Base-by-base conservation (phyloP, 23 tunicate species). In the Oikopleura dioica region DNA sequence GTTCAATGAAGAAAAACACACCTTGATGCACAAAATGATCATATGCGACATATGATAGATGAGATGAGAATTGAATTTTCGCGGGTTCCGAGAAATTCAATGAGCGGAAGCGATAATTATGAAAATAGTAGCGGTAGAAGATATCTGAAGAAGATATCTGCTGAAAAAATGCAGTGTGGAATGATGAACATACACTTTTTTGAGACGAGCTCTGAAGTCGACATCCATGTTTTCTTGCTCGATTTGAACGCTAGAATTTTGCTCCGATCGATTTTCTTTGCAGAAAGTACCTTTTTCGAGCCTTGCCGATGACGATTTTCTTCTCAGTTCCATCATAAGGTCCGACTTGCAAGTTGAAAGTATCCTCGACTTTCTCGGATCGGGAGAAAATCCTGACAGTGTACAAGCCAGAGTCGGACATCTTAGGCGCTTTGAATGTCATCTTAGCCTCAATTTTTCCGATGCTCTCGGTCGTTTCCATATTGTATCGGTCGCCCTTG, bases 401-500 rank as follows among this genome's bases (percentile, higher is more conserved):
- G 78, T 94, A 94, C 21, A 36, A 44, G 36, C 99, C 99, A 38
- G 88, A 38, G 75, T 94, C 99, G 36, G 79, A 50, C 50, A 78
- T 78, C 59, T 83, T 86, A 23, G 99, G 99, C 35, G 79, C 76
- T 26, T 83, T 83, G 68, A 94, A 86, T 51, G 84, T 94, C 34
- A 94, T 78, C 32, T 81, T 86, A 79, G 80, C 81, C 44, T 84
- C 87, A 35, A 83, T 84, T 12, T 2, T 63, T 63, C 26, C 26
- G 24, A 84, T 79, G 34, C 86, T 76, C 68, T 86, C 95, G 79
- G 81, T 83, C 37, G 75, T 38, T 76, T 78, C 80, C 81, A 94
- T 94, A 1, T 86, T 95, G 75, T 63, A 87, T 36, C 99, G 77
- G 75, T 94, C 99, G 21, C 99, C 99, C 50, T 83, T 94, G 31